phyloP scores from a whole-genome alignment of 2,113 vertebrate genomes.

The Globicephala melas region DNA sequence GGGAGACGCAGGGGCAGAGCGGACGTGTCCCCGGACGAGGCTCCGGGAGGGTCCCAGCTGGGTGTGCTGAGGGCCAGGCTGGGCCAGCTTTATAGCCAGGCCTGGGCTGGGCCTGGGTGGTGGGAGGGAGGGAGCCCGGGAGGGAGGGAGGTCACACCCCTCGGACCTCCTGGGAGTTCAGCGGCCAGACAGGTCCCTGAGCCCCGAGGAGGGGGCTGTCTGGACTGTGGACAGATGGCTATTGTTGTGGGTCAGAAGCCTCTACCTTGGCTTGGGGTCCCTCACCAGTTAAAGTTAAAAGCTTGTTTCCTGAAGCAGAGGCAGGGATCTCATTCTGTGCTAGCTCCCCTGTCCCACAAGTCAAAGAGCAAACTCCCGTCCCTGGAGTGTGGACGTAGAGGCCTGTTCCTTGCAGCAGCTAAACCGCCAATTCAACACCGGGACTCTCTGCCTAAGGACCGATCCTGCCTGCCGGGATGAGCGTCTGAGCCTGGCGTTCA shows the following conservation, averaged over 20 bases:
- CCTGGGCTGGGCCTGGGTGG: background rate
- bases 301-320: background rate
- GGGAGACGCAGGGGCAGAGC: background rate
- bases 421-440: background rate
- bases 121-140: background rate
- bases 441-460: background rate
- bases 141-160: slow-evolving; percentile 67
- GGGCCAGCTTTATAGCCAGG: slow-evolving; percentile 64
- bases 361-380: background rate
- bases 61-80: background rate
- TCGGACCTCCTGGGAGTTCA: slow-evolving; percentile 52
- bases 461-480: background rate
- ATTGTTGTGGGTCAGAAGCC: background rate
- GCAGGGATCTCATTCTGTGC: background rate
- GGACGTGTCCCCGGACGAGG: background rate
- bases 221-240: background rate
- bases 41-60: background rate
- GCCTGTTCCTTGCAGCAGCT: background rate
- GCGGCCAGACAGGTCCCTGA: slow-evolving; percentile 2
- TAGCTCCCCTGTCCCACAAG: background rate
- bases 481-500: background rate
- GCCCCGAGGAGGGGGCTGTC: background rate
- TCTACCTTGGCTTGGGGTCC: background rate
- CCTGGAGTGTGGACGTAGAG: background rate
- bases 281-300: background rate